A percentile compares a stretch with the other conserved stretches of the same genome.
Conservation (phyloP, 2,113 vertebrate genomes). For the Cynocephalus volans region DNA sequence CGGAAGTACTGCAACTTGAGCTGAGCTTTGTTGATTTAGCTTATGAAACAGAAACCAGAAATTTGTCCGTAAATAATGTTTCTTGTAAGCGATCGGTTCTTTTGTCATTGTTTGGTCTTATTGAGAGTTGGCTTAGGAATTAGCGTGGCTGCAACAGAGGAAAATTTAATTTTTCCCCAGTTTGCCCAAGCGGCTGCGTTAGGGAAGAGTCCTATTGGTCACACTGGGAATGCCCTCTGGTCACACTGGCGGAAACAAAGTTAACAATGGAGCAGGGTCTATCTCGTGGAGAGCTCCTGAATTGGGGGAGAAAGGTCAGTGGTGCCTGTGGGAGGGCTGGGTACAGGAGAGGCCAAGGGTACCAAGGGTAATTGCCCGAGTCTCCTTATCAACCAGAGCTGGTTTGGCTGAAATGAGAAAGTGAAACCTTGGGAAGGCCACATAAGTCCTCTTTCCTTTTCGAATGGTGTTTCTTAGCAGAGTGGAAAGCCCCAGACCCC, state of each 20-base stretch:
- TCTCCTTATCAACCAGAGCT: background rate
- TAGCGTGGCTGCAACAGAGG: no score
- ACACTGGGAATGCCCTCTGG: no score
- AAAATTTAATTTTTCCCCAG: background rate
- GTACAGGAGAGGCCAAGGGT: fast-evolving
- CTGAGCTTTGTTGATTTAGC: background rate
- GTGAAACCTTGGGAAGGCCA: background rate
- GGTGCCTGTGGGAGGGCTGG: background rate
- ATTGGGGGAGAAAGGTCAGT: fast-evolving
- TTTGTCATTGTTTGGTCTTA: background rate
- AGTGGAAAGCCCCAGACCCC: fast-evolving
- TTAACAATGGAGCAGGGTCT: background rate
- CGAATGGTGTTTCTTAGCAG: background rate
- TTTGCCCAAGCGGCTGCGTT: background rate
- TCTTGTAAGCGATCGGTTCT: background rate
- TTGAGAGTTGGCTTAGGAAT: background rate
- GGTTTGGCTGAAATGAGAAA: constrained; percentile 25
- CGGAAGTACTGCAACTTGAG: background rate
- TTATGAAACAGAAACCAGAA: constrained; percentile 33
- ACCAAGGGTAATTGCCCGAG: fast-evolving
- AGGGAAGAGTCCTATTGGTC: no score
- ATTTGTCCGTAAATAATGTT: background rate
- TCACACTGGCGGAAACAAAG: background rate
- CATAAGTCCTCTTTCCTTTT: background rate
- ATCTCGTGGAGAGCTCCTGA: no score